Evolutionary conservation across 2,888 invertebrate species (phyloP).

Genomic region (Callosobruchus maculatus): DNA sequence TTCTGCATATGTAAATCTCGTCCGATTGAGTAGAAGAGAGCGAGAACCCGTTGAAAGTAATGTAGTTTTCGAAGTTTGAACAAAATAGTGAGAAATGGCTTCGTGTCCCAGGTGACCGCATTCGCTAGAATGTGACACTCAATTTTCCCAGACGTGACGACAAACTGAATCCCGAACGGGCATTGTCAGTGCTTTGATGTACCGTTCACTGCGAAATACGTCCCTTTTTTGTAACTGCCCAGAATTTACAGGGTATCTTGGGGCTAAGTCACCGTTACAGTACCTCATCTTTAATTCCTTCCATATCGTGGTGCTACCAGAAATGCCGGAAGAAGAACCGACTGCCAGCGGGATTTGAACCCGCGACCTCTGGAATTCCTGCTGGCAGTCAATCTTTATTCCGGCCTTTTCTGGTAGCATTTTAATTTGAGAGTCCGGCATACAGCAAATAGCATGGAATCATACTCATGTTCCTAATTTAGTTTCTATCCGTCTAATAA

Average conservation of each 20-base stretch:
- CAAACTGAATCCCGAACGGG: slow-evolving; percentile 15
- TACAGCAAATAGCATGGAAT: too few species aligned
- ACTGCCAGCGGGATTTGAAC: too few species aligned
- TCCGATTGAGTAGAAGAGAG: not conserved
- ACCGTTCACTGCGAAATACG: slow-evolving; percentile 1
- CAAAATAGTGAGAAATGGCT: slow-evolving; percentile 11
- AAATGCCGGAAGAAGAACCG: too few species aligned
- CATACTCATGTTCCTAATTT: too few species aligned
- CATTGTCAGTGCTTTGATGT: not conserved
- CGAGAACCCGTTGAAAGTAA: not conserved
- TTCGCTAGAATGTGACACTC: slow-evolving; percentile 20
- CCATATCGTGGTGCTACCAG: too few species aligned
- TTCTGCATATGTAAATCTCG: not conserved
- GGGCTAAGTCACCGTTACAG: too few species aligned
- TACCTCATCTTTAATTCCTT: too few species aligned
- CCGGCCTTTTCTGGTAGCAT: too few species aligned
- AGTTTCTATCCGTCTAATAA: too few species aligned
- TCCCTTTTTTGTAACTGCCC: not conserved
- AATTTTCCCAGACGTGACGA: slow-evolving; percentile 18
- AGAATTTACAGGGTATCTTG: not conserved
- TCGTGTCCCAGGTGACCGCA: slow-evolving; percentile 19
- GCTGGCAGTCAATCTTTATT: too few species aligned
- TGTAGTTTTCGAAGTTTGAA: not conserved
- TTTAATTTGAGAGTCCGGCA: too few species aligned
- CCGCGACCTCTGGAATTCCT: too few species aligned